Evolutionary conservation across 2,888 invertebrate genomes (phyloP).

Genomic region (Phania funesta): DNA sequence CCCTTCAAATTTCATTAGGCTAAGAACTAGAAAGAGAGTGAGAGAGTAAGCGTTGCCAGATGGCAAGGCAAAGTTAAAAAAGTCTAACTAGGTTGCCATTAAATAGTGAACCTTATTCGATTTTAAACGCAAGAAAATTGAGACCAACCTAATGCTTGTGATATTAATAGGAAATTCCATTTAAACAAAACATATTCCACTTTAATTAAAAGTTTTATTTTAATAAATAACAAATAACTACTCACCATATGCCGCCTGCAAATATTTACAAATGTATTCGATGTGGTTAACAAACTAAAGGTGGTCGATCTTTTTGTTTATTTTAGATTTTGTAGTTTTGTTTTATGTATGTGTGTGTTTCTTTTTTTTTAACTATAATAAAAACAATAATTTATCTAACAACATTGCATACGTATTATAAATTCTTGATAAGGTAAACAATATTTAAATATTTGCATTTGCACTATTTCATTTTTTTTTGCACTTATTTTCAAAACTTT

Average conservation of each 20-base stretch:
- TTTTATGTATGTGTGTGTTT: background rate
- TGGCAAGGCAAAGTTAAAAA: no score
- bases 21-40: no score
- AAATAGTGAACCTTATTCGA: no score
- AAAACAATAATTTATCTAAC: background rate
- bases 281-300: background rate
- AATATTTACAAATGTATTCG: background rate
- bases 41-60: no score
- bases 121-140: no score
- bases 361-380: background rate
- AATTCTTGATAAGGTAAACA: slow-evolving; percentile 64
- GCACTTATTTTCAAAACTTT: background rate
- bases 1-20: no score
- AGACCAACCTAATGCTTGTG: no score
- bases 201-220: no score
- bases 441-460: slow-evolving; percentile 59
- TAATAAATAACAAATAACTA: background rate
- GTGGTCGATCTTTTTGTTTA: background rate
- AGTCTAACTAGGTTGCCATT: no score
- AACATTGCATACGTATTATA: background rate
- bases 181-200: no score
- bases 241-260: slow-evolving; percentile 20
- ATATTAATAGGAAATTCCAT: no score
- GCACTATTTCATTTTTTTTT: background rate
- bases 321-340: background rate